These are phyloP conservation scores for Drosophila dunni DNA, from an alignment of 1,140 invertebrate genomes.

Conservation along the genomic window DNA sequence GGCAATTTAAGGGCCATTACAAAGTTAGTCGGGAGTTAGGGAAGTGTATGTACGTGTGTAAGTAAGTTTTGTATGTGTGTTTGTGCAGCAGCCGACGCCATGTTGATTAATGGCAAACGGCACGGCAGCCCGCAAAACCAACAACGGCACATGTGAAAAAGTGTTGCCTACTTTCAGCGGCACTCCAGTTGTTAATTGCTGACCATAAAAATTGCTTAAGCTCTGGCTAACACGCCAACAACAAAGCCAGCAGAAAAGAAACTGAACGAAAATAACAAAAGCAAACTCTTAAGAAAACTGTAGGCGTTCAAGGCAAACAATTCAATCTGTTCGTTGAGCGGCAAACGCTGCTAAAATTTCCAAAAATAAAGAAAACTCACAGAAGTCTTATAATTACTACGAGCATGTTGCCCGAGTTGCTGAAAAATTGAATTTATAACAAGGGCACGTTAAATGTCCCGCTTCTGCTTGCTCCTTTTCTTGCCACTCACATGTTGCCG, in stretches of 20 bases:
- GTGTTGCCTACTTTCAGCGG: conserved; percentile 69
- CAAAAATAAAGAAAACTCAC: neutral
- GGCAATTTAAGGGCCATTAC: conserved; percentile 57
- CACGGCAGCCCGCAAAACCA: conserved; percentile 53
- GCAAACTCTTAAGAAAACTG: conserved; percentile 2
- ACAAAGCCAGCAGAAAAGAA: conserved; percentile 28
- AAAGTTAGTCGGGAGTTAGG: neutral
- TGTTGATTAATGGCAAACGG: conserved; percentile 66
- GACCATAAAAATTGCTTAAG: conserved; percentile 67
- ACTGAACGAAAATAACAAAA: conserved; percentile 1
- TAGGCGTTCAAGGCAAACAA: conserved; percentile 40
- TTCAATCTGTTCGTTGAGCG: conserved; percentile 52
- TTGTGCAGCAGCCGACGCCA: conserved; percentile 27
- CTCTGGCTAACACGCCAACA: conserved; percentile 55
- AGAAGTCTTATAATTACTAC: conserved; percentile 45
- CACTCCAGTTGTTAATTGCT: conserved; percentile 69
- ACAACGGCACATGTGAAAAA: conserved; percentile 50
- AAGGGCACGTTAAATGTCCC: conserved; percentile 71
- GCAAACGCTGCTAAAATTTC: conserved; percentile 14
- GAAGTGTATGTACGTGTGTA: neutral
- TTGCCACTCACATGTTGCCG: conserved; percentile 39
- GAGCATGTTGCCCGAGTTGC: conserved; percentile 16
- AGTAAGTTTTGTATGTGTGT: neutral
- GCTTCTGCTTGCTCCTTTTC: conserved; percentile 3
- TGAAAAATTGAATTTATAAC: conserved; percentile 78